These are phyloP conservation scores for Ia io DNA, from an alignment of 2,113 vertebrate genomes.

Conservation along the genomic window DNA sequence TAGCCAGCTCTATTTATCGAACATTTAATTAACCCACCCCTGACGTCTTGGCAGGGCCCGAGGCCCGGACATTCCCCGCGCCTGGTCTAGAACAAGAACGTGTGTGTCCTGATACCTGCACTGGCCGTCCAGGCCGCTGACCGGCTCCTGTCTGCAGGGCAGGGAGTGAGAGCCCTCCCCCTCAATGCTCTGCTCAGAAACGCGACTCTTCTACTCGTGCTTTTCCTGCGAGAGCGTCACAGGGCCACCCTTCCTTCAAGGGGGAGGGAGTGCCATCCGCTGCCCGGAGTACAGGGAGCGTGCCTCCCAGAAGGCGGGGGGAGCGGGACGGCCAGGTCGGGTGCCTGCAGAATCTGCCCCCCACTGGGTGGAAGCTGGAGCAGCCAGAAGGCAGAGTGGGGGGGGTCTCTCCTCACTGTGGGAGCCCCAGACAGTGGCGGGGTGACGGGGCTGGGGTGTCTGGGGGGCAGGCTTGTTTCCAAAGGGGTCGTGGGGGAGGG, in stretches of 20 bases:
- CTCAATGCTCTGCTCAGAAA: neutral
- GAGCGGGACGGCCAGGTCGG: neutral
- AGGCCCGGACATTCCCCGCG: no score
- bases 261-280: accelerated
- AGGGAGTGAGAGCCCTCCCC: neutral
- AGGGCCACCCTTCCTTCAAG: neutral
- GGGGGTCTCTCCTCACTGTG: accelerated
- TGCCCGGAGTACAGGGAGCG: accelerated
- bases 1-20: no score
- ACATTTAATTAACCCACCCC: no score
- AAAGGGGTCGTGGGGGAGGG: no score
- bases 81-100: neutral
- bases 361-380: accelerated
- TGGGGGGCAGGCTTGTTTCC: no score
- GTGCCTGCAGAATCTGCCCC: accelerated
- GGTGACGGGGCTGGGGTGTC: accelerated
- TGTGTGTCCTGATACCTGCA: accelerated
- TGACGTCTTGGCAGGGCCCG: no score
- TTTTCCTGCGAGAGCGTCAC: neutral
- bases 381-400: accelerated
- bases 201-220: neutral
- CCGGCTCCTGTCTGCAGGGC: accelerated
- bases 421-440: accelerated
- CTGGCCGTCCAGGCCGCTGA: accelerated
- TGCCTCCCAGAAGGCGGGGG: accelerated